A percentile compares a stretch with the other conserved stretches of the same genome.
Conservation (phyloP, 23 tunicate genomes). For the Trididemnum clinides region DNA sequence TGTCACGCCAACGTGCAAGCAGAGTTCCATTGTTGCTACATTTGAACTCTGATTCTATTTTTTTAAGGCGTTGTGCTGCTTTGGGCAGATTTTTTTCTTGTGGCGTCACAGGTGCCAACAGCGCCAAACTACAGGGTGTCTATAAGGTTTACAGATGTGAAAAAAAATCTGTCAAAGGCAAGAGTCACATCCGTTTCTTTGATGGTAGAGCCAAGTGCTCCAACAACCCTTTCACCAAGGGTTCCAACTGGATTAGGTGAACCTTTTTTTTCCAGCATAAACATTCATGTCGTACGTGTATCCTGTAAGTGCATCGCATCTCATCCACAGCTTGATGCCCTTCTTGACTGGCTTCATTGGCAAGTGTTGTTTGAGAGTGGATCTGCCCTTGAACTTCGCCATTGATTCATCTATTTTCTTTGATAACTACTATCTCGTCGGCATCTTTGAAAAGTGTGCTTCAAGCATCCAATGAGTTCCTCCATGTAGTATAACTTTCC, state of each 20-base stretch:
- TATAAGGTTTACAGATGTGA: slow-evolving; percentile 20
- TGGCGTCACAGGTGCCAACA: slow-evolving; percentile 2
- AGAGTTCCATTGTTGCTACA: slow-evolving; percentile 15
- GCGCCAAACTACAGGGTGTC: slow-evolving; percentile 5
- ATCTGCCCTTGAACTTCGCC: slow-evolving; percentile 26
- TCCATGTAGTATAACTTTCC: slow-evolving; percentile 25
- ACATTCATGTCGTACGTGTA: slow-evolving; percentile 24
- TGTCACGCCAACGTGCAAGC: slow-evolving; percentile 1
- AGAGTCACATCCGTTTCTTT: slow-evolving; percentile 21
- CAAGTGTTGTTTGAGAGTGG: slow-evolving; percentile 4
- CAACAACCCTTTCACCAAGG: slow-evolving; percentile 18
- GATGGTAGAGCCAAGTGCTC: slow-evolving; percentile 13
- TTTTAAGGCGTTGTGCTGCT: neutral
- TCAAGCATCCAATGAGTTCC: slow-evolving; percentile 9
- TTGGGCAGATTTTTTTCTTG: slow-evolving; percentile 21
- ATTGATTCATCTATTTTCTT: slow-evolving; percentile 22
- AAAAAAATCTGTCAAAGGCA: slow-evolving; percentile 31
- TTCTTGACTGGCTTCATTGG: slow-evolving; percentile 21
- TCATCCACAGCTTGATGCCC: slow-evolving; percentile 16
- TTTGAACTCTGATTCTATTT: slow-evolving; percentile 14
- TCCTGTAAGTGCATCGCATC: slow-evolving; percentile 2
- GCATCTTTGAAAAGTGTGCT: slow-evolving; percentile 15
- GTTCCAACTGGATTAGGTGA: neutral
- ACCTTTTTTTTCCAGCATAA: slow-evolving; percentile 16
- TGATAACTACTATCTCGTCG: slow-evolving; percentile 16